These are phyloP conservation scores for Latheticus oryzae DNA, from an alignment of 2,888 invertebrate genomes.

Conservation along the genomic window DNA sequence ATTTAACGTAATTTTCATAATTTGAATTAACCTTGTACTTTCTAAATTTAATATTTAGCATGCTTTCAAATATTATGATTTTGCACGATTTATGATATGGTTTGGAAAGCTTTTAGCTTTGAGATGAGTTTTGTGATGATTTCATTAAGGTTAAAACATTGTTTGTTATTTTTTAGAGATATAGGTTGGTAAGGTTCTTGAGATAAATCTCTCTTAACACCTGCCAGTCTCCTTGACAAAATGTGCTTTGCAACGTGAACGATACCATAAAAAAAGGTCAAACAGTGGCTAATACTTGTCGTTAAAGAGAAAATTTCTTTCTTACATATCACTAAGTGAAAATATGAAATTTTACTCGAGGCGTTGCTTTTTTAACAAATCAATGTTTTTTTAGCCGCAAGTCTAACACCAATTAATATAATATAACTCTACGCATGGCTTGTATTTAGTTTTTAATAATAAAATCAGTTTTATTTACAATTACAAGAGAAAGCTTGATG, in stretches of 20 bases:
- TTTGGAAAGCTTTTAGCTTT: no score
- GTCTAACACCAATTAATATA: conserved; percentile 5
- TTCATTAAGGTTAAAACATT: no score
- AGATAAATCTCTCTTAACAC: not conserved
- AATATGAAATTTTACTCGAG: conserved; percentile 17
- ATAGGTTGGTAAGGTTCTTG: no score
- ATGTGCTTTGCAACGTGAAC: conserved; percentile 17
- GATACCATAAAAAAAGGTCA: conserved; percentile 13
- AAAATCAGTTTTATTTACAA: conserved; percentile 15
- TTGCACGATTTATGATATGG: no score
- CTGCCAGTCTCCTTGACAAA: not conserved
- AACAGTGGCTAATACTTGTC: conserved; percentile 19
- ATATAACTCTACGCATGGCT: conserved; percentile 14
- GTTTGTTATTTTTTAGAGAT: no score
- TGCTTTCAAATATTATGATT: no score
- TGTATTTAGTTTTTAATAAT: conserved; percentile 7
- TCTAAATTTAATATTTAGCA: no score
- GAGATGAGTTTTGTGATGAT: no score
- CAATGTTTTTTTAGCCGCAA: not conserved
- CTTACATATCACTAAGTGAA: conserved; percentile 11
- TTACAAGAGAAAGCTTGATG: conserved; percentile 22
- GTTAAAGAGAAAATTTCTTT: conserved; percentile 20
- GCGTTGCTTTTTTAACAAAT: conserved; percentile 15
- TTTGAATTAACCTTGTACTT: no score
- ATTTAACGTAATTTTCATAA: no score